A percentile compares a stretch with the other conserved stretches of the same genome.
Conservation (phyloP, 2,888 invertebrate species). For the Odontothrips loti region DNA sequence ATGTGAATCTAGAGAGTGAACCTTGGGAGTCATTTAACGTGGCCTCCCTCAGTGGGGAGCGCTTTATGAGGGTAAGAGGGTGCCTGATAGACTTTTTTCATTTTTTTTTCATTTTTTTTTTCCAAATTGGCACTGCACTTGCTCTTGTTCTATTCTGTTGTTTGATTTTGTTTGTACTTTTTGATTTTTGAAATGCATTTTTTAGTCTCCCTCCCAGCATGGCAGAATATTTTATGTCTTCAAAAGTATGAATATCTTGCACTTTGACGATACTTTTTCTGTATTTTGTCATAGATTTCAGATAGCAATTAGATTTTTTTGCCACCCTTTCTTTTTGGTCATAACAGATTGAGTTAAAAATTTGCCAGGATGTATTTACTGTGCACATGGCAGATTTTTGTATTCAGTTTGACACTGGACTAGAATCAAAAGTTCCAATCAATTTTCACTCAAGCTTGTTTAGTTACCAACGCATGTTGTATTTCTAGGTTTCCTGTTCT, state of each 20-base stretch:
- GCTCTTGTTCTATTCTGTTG: slow-evolving; percentile 27
- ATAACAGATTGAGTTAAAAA: no score
- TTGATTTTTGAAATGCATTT: slow-evolving; percentile 18
- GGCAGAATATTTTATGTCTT: slow-evolving; percentile 18
- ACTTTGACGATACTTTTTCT: not conserved
- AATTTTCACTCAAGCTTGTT: no score
- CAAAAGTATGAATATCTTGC: not conserved
- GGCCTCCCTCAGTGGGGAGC: slow-evolving; percentile 55
- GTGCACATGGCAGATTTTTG: no score
- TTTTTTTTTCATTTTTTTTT: slow-evolving; percentile 30
- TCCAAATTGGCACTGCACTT: slow-evolving; percentile 15
- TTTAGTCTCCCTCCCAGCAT: not conserved
- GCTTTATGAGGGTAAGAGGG: slow-evolving; percentile 57
- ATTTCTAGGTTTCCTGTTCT: no score
- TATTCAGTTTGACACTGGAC: no score
- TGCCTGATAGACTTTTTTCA: slow-evolving; percentile 11
- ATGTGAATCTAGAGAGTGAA: slow-evolving; percentile 57
- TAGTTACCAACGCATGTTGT: no score
- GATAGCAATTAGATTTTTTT: slow-evolving; percentile 8
- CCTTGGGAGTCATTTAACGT: slow-evolving; percentile 58
- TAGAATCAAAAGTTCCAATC: no score
- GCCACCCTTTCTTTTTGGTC: not conserved
- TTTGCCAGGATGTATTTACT: no score
- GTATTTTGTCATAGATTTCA: slow-evolving; percentile 24
- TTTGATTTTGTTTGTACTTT: not conserved